Conservation (phyloP, 2,888 invertebrate genomes). For the Cyclophora punctaria region DNA sequence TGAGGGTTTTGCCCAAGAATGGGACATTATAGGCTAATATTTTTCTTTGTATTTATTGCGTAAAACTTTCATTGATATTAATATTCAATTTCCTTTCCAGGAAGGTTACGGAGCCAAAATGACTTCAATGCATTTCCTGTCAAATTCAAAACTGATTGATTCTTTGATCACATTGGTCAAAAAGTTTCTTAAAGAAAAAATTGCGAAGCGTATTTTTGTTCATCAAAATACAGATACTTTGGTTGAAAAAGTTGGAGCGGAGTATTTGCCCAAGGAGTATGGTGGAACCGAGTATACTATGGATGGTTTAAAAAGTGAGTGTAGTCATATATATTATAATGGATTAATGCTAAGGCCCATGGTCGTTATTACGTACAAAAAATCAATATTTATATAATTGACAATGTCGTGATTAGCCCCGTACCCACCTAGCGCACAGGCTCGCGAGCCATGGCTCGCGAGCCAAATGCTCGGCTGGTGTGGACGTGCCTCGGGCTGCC, state of each 20-base stretch:
- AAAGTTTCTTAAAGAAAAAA: slow-evolving; percentile 31
- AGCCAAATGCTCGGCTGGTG: too few relatives aligned
- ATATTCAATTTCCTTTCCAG: slow-evolving; percentile 19
- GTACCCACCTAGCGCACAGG: too few relatives aligned
- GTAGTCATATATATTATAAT: background rate
- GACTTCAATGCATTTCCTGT: slow-evolving; percentile 31
- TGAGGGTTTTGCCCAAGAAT: too few relatives aligned
- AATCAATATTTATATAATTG: too few relatives aligned
- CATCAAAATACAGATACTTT: slow-evolving; percentile 25
- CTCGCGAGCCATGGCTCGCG: too few relatives aligned
- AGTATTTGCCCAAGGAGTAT: slow-evolving; percentile 30
- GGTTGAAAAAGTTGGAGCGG: slow-evolving; percentile 21
- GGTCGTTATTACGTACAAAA: too few relatives aligned
- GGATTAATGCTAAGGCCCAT: too few relatives aligned
- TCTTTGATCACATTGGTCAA: slow-evolving; percentile 30
- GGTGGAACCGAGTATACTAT: slow-evolving; percentile 31
- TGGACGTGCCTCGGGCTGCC: too few relatives aligned
- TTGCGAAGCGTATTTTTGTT: slow-evolving; percentile 26
- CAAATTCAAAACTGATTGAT: slow-evolving; percentile 35
- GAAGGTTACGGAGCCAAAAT: slow-evolving; percentile 34
- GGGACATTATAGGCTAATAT: too few relatives aligned
- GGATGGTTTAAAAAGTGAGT: slow-evolving; percentile 23
- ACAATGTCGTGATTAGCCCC: too few relatives aligned
- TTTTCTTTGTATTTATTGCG: too few relatives aligned
- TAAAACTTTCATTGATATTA: background rate